phyloP scores from a whole-genome alignment of 2,888 invertebrate species.

The Eristalis arbustorum region DNA sequence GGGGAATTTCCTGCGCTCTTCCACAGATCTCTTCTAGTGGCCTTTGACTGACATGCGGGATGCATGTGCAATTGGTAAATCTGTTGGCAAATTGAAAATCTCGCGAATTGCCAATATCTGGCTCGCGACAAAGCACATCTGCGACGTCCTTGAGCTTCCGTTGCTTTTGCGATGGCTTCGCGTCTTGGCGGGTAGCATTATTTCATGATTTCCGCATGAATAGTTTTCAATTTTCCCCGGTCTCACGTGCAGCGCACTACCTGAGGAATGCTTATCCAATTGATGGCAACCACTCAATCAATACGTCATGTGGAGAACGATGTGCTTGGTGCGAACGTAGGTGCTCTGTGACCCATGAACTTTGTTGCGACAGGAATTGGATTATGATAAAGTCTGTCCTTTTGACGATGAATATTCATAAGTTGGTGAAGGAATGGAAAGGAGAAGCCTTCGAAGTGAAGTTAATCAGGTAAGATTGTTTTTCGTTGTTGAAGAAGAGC shows the following conservation, averaged over 20 bases:
- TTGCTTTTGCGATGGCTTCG: background rate
- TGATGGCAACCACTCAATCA: background rate
- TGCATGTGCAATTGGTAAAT: constrained; percentile 30
- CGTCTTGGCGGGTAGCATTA: background rate
- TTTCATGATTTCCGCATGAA: background rate
- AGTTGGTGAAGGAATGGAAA: background rate
- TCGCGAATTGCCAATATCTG: constrained; percentile 26
- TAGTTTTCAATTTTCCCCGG: background rate
- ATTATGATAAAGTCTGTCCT: background rate
- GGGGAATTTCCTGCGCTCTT: background rate
- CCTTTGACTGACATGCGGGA: background rate
- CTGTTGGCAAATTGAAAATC: constrained; percentile 26
- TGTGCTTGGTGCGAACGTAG: background rate
- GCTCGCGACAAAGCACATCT: background rate
- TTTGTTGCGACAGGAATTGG: background rate
- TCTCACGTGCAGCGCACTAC: background rate
- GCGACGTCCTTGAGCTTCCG: background rate
- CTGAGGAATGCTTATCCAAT: background rate
- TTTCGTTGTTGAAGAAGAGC: background rate
- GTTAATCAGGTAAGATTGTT: background rate
- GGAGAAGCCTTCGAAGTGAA: background rate
- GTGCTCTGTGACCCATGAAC: background rate
- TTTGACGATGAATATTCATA: background rate
- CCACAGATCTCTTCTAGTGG: background rate
- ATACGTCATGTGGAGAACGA: background rate